These are phyloP conservation scores for Xyliphius kryptos DNA, from an alignment of 2,113 vertebrate species.

Conservation along the genomic window DNA sequence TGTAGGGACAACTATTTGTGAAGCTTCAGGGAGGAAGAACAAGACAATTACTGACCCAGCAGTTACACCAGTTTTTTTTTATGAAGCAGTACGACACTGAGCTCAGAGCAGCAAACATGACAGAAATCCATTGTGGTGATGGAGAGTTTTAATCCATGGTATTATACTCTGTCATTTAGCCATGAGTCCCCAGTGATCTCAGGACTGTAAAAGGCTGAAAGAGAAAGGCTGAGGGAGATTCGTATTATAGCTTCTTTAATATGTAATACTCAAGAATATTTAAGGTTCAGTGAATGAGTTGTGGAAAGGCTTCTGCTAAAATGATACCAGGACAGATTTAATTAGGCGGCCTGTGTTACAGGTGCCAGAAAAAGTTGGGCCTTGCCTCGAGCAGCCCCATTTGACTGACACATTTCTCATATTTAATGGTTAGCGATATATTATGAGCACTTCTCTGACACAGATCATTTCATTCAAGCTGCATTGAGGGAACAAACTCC, in stretches of 20 bases:
- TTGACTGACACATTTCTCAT: constrained; percentile 29
- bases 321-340: constrained; percentile 11
- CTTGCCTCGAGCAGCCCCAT: constrained; percentile 3
- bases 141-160: neutral
- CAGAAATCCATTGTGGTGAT: too few relatives aligned
- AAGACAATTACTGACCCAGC: too few relatives aligned
- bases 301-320: constrained; percentile 1
- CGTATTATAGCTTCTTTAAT: constrained; percentile 13
- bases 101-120: too few relatives aligned
- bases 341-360: constrained; percentile 22
- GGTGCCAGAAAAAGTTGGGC: constrained; percentile 21
- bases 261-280: constrained; percentile 12
- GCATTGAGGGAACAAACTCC: constrained; percentile 38
- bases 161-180: neutral
- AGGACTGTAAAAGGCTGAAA: constrained; percentile 7
- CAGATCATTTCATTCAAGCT: constrained; percentile 30
- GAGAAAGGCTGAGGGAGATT: constrained; percentile 9
- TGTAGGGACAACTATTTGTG: too few relatives aligned
- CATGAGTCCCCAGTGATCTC: neutral
- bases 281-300: constrained; percentile 1
- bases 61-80: too few relatives aligned
- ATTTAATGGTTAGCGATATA: constrained; percentile 32
- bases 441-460: constrained; percentile 29
- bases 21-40: too few relatives aligned
- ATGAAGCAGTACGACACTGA: too few relatives aligned